A percentile compares a stretch with the other conserved stretches of the same genome.
Conservation (phyloP, 2,888 invertebrate genomes). For the Notodonta dromedarius region DNA sequence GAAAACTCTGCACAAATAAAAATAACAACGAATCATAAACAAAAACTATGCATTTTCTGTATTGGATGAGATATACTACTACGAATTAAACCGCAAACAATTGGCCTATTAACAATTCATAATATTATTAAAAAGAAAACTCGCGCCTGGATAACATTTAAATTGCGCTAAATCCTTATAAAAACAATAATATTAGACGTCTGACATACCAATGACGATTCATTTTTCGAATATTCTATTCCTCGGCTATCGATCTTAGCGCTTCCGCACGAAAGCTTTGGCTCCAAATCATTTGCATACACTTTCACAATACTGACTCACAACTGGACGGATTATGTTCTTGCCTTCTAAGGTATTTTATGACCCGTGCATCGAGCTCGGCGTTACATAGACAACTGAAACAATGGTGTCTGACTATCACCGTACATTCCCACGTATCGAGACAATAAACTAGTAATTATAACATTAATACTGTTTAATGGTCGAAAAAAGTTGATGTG, state of each 20-base stretch:
- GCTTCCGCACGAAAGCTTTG: not conserved
- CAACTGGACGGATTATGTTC: not conserved
- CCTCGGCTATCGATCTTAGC: not conserved
- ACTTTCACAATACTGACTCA: slow-evolving; percentile 1
- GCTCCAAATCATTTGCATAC: not conserved
- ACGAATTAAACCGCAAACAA: not conserved
- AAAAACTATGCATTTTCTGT: not conserved
- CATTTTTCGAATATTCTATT: not conserved
- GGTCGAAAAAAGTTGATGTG: not conserved
- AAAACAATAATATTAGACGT: too few relatives aligned
- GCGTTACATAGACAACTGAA: not conserved
- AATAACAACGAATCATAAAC: not conserved
- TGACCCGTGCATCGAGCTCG: not conserved
- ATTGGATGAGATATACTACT: not conserved
- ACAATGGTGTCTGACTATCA: not conserved
- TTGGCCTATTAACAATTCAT: not conserved
- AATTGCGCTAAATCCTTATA: too few relatives aligned
- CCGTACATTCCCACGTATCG: not conserved
- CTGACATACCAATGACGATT: not conserved
- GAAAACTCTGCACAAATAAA: not conserved
- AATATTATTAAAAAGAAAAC: too few relatives aligned
- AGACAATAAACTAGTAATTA: slow-evolving; percentile 3
- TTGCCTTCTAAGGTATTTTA: not conserved
- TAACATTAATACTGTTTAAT: not conserved
- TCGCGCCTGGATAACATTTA: too few relatives aligned